Conservation (phyloP, 2,113 vertebrate species). For the Notarius lentiginosus region DNA sequence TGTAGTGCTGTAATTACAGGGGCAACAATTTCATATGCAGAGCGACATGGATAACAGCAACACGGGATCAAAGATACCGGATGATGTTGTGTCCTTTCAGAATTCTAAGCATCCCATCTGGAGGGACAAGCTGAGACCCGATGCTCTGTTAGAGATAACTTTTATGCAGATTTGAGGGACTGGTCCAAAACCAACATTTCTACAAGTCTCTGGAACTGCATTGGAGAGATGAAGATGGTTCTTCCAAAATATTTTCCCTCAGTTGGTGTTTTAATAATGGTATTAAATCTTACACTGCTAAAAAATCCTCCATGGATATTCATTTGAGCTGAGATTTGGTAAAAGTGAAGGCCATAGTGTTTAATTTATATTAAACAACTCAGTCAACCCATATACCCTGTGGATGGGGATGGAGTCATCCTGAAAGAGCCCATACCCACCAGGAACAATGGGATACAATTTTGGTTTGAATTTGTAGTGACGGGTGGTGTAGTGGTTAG, state of each 20-base stretch:
- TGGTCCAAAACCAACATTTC: neutral
- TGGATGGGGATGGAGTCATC: neutral
- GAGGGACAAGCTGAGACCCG: neutral
- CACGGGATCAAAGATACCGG: neutral
- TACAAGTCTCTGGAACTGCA: neutral
- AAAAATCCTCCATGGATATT: neutral
- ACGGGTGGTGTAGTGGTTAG: too few species aligned
- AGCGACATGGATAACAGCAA: slow-evolving; percentile 5
- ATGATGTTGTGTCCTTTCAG: neutral
- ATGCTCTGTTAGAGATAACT: slow-evolving; percentile 8
- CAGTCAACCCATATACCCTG: neutral
- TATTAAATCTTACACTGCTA: neutral
- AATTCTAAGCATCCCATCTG: slow-evolving; percentile 9
- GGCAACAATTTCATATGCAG: slow-evolving; percentile 39
- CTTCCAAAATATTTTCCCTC: neutral
- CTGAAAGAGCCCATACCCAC: neutral
- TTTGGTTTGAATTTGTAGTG: neutral
- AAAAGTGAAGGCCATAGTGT: neutral
- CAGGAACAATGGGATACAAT: neutral
- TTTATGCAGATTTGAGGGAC: neutral
- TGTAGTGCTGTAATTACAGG: slow-evolving; percentile 35
- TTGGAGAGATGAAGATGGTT: neutral
- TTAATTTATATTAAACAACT: neutral
- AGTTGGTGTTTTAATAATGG: neutral
- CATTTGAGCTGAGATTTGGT: neutral